Conservation (phyloP, 2,113 vertebrate genomes). For the Nothobranchius kuhntae region DNA sequence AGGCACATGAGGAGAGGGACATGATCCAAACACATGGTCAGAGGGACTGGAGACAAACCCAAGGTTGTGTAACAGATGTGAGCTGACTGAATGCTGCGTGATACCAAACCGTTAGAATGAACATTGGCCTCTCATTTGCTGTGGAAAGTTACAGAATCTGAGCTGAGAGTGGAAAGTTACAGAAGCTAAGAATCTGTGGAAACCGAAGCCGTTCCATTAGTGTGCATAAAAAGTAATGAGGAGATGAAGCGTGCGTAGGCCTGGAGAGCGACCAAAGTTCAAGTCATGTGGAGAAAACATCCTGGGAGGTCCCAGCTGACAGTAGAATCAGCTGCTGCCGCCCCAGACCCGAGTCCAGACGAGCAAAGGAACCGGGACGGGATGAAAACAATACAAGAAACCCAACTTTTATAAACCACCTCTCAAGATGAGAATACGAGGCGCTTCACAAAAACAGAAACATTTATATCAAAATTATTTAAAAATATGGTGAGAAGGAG, state of each 20-base stretch:
- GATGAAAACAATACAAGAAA: no score
- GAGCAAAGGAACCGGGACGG: no score
- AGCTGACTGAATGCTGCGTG: not conserved
- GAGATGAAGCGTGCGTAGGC: not conserved
- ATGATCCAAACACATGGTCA: not conserved
- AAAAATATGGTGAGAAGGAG: no score
- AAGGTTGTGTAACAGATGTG: constrained; percentile 13
- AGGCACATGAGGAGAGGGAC: not conserved
- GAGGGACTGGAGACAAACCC: not conserved
- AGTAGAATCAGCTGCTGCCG: no score
- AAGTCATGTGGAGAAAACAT: not conserved
- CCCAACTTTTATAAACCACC: no score
- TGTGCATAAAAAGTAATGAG: not conserved
- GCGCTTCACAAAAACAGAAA: no score
- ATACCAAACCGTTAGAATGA: not conserved
- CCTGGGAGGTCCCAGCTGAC: no score
- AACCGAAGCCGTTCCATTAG: not conserved
- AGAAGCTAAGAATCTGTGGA: constrained; percentile 13
- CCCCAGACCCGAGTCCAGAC: no score
- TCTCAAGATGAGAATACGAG: no score
- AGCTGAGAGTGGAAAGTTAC: constrained; percentile 1
- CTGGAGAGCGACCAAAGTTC: not conserved
- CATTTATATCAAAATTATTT: no score
- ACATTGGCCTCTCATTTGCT: constrained; percentile 28
- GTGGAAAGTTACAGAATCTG: constrained; percentile 10